Evolutionary conservation across 2,113 vertebrate species (phyloP).

Genomic region (Struthio camelus): DNA sequence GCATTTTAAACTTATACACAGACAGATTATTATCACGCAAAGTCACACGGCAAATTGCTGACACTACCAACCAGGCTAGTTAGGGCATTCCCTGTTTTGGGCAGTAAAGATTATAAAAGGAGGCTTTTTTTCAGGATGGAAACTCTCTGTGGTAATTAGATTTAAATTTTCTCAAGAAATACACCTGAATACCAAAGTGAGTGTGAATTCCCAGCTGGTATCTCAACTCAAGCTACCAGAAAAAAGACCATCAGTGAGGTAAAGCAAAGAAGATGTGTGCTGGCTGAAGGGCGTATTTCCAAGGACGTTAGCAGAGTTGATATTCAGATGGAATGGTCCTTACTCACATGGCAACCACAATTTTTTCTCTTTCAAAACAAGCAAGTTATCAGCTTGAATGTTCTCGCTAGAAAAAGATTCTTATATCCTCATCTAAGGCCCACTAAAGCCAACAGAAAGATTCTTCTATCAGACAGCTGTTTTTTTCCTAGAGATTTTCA

Average conservation of each 20-base stretch:
- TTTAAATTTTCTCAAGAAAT: neutral
- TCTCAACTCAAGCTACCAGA: neutral
- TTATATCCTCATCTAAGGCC: neutral
- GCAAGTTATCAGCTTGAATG: neutral
- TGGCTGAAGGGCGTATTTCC: slow-evolving; percentile 8
- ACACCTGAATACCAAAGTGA: neutral
- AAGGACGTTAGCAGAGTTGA: neutral
- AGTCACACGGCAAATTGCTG: neutral
- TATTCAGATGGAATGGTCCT: slow-evolving; percentile 2
- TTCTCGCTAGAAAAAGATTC: neutral
- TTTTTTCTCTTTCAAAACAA: slow-evolving; percentile 22
- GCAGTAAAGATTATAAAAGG: neutral
- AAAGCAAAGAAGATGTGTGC: neutral
- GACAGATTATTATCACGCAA: neutral
- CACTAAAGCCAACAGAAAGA: neutral
- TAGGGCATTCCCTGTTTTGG: neutral
- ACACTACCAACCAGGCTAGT: neutral
- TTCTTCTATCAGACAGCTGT: neutral
- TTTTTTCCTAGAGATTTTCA: neutral
- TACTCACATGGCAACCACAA: neutral
- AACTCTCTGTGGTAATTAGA: neutral
- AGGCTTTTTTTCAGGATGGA: neutral
- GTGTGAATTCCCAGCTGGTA: slow-evolving; percentile 5
- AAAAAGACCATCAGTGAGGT: neutral
- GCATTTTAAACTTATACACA: neutral